Conservation (phyloP, 1,140 invertebrate genomes). For the Eulimnadia texana region DNA sequence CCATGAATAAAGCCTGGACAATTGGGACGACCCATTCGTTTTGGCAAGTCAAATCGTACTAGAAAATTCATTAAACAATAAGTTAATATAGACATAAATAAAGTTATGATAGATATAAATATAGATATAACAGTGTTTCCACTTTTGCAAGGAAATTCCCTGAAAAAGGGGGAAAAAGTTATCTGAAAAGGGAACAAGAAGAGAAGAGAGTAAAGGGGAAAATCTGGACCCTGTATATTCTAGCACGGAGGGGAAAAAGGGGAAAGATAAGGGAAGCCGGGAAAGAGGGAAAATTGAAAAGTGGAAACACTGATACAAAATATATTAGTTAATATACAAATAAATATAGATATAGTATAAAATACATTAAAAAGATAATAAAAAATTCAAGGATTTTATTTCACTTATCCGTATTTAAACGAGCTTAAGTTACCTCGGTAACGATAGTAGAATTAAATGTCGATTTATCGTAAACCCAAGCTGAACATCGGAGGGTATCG, state of each 20-base stretch:
- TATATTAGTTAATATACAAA: background rate
- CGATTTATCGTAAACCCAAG: slow-evolving; percentile 3
- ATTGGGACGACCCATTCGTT: slow-evolving; percentile 2
- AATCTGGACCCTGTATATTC: no score
- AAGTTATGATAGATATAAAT: background rate
- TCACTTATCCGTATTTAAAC: background rate
- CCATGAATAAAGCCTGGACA: background rate
- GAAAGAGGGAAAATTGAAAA: background rate
- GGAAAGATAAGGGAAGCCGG: no score
- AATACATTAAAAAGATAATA: background rate
- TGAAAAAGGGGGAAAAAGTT: no score
- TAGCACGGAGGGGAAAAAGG: no score
- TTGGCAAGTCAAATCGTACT: slow-evolving; percentile 4
- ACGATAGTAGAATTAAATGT: slow-evolving; percentile 2
- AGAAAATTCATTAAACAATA: background rate
- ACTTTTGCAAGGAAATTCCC: no score
- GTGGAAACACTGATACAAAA: background rate
- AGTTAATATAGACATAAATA: background rate
- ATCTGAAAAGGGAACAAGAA: no score
- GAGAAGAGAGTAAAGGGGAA: no score
- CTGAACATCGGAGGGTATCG: background rate
- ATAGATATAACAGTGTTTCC: background rate
- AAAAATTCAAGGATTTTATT: background rate
- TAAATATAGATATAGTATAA: background rate
- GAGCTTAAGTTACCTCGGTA: background rate